These are phyloP conservation scores for Neoascia interrupta DNA, from an alignment of 2,888 invertebrate genomes.

Conservation along the genomic window DNA sequence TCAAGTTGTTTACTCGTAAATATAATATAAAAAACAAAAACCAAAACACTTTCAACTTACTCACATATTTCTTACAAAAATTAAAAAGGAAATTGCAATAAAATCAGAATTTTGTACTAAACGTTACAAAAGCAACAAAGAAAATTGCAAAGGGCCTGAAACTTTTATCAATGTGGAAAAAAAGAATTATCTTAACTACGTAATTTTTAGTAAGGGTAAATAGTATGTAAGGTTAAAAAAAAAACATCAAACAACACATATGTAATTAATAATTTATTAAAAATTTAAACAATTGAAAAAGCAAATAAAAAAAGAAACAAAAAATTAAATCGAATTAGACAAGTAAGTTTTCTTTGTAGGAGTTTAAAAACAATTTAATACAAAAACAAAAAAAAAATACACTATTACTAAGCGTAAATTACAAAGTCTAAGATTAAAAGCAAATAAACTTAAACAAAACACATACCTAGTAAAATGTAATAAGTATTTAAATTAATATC, in stretches of 20 bases:
- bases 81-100: slow-evolving; percentile 46
- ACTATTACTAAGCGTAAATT: slow-evolving; percentile 34
- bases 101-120: slow-evolving; percentile 57
- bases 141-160: slow-evolving; percentile 42
- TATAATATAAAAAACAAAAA: slow-evolving; percentile 45
- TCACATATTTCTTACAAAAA: slow-evolving; percentile 60
- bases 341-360: slow-evolving; percentile 44
- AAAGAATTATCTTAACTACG: slow-evolving; percentile 63
- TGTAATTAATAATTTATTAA: slow-evolving; percentile 60
- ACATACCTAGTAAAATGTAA: slow-evolving; percentile 63
- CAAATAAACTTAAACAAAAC: slow-evolving; percentile 56
- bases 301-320: slow-evolving; percentile 24
- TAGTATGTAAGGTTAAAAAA: slow-evolving; percentile 47
- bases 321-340: slow-evolving; percentile 56
- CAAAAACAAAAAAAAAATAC: slow-evolving; percentile 17
- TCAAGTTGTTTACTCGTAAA: slow-evolving; percentile 61
- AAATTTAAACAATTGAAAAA: background rate
- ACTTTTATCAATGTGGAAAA: slow-evolving; percentile 54
- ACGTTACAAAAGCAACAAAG: slow-evolving; percentile 15
- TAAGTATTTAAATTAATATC: slow-evolving; percentile 60
- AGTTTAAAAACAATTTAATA: slow-evolving; percentile 37
- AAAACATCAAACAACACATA: slow-evolving; percentile 29
- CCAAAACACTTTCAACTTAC: slow-evolving; percentile 52
- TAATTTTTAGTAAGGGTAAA: slow-evolving; percentile 67
- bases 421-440: slow-evolving; percentile 54